phyloP scores from a whole-genome alignment of 2,113 vertebrate genomes.

The Aplodontia rufa region DNA sequence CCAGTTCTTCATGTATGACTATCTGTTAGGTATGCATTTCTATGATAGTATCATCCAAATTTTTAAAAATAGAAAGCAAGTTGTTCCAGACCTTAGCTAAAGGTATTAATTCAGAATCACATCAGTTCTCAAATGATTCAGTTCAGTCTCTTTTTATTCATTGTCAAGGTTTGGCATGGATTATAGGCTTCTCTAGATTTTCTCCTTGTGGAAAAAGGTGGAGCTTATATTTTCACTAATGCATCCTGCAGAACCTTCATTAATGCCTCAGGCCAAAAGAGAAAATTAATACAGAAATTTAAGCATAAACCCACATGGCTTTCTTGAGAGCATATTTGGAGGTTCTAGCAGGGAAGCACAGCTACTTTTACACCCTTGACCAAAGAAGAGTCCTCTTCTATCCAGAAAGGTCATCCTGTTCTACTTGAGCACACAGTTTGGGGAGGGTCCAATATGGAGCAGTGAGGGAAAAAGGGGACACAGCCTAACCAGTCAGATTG shows the following conservation, averaged over 20 bases:
- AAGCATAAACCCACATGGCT: background rate
- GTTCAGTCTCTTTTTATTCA: background rate
- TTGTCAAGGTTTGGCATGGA: background rate
- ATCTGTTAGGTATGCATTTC: background rate
- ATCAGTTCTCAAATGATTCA: background rate
- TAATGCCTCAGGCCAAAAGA: background rate
- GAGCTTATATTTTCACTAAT: background rate
- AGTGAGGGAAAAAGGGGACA: too few relatives aligned
- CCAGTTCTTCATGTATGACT: background rate
- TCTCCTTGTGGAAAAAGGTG: background rate
- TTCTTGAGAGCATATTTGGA: too few relatives aligned
- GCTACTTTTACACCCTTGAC: too few relatives aligned
- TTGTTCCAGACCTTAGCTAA: background rate
- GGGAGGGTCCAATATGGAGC: too few relatives aligned
- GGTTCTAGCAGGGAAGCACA: too few relatives aligned
- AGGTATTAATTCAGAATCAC: background rate
- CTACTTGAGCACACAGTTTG: too few relatives aligned
- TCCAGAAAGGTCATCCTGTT: too few relatives aligned
- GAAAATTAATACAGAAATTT: constrained; percentile 28
- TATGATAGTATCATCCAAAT: background rate
- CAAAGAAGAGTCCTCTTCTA: too few relatives aligned
- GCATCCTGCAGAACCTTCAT: background rate
- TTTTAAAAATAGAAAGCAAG: background rate
- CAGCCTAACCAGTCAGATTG: too few relatives aligned
- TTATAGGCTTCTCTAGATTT: constrained; percentile 24